Base-by-base conservation (phyloP, 2,113 vertebrate species). In the Scatophagus argus region DNA sequence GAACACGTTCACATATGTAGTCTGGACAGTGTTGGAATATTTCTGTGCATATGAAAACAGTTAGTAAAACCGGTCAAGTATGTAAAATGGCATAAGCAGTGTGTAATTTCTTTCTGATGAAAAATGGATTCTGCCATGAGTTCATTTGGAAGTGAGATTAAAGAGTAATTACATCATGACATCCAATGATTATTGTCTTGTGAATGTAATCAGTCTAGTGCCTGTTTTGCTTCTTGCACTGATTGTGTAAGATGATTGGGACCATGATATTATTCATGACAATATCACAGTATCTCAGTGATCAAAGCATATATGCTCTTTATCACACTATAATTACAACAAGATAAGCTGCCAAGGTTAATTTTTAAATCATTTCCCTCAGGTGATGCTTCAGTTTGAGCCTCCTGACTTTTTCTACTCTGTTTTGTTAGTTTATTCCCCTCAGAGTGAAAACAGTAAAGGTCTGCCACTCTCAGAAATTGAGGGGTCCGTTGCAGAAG, bases 141-240 rank as follows among this genome's bases (percentile, higher is more conserved):
- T 84, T 82, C 10, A 80, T 81, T 84, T 83, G 63, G 60, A 71
- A 87, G 49, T 77, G 61, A 77, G 41, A 84, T 86, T 86, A 87
- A 78, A 78, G 38, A 62, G 27, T 70, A 82, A 90, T 87, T 87
- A 72, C 61, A 56, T 72, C 43, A 38, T 77, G 77, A 70, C 70
- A 73, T 52, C 52, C 54, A 86, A 14, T 79, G 73, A 81, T 84
- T 88, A 81, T 86, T 75, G 6, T 59, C 34, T 32, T 43, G 63
- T 75, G 52, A 84, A 63, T 81, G 55, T 60, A 79, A 75, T 83
- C 82, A 78, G 65, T 84, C 56, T 65, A 6, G 5, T 36, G 61
- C 52, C 8, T 36, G 5, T 65, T 89, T 64, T 56, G 34, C 34
- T 39, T 66, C 58, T 49, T 74, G 46, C 29, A 21, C 49, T 86